A percentile compares a stretch with the other conserved stretches of the same genome.
These are phyloP conservation scores for Eupithecia dodoneata DNA, from an alignment of 2,888 invertebrate species.

Conservation along the genomic window DNA sequence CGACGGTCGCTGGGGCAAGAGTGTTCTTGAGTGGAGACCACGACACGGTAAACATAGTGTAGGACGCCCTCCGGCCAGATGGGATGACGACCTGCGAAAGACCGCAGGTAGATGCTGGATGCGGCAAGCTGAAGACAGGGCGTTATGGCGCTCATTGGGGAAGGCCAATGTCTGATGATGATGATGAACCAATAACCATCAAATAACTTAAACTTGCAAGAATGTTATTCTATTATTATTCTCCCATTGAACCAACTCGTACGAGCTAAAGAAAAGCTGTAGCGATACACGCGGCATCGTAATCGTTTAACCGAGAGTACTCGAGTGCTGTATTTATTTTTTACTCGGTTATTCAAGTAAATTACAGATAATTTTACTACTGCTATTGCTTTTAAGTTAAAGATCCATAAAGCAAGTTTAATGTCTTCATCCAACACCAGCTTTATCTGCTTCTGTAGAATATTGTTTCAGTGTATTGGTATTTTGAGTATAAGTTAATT, in stretches of 20 bases:
- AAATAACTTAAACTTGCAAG: conserved; percentile 3
- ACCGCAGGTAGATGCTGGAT: too few relatives aligned
- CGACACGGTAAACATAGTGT: too few relatives aligned
- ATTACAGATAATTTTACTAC: conserved; percentile 60
- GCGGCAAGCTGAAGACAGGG: too few relatives aligned
- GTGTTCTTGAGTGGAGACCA: too few relatives aligned
- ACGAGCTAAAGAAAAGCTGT: conserved; percentile 39
- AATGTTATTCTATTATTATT: not conserved
- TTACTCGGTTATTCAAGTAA: conserved; percentile 57
- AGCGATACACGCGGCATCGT: conserved; percentile 43
- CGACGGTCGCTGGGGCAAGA: too few relatives aligned
- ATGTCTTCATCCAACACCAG: conserved; percentile 42
- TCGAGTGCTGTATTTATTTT: conserved; percentile 58
- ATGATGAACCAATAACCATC: too few relatives aligned
- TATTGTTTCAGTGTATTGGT: conserved; percentile 11
- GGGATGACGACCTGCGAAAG: too few relatives aligned
- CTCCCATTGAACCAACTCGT: not conserved
- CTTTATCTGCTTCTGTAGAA: conserved; percentile 32
- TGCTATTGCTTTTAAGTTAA: conserved; percentile 29
- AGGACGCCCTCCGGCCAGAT: too few relatives aligned
- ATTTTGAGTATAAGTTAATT: not conserved
- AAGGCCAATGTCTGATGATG: too few relatives aligned
- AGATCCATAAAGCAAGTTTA: conserved; percentile 43
- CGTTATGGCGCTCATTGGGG: too few relatives aligned
- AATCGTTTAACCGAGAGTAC: conserved; percentile 49